Evolutionary conservation across 2,113 vertebrate species (phyloP).

Genomic region (Ciconia stormi): DNA sequence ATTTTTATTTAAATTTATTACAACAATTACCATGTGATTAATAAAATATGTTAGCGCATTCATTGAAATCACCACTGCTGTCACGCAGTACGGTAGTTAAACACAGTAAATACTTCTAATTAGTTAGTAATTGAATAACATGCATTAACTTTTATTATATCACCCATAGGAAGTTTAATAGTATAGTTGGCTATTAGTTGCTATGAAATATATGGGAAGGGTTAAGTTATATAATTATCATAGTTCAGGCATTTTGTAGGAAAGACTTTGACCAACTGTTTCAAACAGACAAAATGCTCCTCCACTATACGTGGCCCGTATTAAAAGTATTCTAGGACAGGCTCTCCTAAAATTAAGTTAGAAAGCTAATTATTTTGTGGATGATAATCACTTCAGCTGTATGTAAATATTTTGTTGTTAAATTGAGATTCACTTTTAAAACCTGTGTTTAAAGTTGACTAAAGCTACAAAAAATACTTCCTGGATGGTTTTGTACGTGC

Average conservation of each 20-base stretch:
- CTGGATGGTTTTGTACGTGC: background rate
- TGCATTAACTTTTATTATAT: conserved; percentile 13
- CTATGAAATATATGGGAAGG: background rate
- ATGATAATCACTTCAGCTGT: background rate
- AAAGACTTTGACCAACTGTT: background rate
- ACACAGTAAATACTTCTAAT: conserved; percentile 44
- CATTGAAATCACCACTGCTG: background rate
- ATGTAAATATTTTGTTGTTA: background rate
- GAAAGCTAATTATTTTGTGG: background rate
- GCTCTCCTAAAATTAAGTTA: background rate
- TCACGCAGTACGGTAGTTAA: conserved; percentile 13
- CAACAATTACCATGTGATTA: conserved; percentile 33
- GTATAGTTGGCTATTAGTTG: background rate
- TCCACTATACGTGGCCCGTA: background rate
- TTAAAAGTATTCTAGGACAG: background rate
- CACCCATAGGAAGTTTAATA: background rate
- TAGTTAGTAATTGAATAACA: conserved; percentile 8
- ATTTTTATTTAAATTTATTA: conserved; percentile 23
- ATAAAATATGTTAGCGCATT: conserved; percentile 9
- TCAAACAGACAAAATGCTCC: background rate
- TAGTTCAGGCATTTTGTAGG: background rate
- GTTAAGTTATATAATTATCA: background rate
- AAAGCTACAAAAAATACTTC: background rate
- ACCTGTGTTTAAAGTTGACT: background rate
- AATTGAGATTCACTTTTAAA: background rate